Conservation (phyloP, 1,140 invertebrate genomes). For the Apis dorsata region DNA sequence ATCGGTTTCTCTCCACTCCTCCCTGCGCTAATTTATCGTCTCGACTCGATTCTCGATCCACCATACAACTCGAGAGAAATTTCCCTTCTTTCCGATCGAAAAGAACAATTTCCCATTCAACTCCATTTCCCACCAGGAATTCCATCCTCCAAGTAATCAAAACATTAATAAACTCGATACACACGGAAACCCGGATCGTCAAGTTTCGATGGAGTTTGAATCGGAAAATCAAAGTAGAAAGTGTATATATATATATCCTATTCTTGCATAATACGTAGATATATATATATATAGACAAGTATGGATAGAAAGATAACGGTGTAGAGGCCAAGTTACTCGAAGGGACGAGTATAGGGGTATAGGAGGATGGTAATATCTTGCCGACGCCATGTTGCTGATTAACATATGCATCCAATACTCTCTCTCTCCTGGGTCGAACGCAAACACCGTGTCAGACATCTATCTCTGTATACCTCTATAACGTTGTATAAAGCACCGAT, state of each 20-base stretch:
- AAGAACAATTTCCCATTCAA: not conserved
- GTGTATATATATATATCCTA: not conserved
- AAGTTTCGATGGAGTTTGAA: conserved; percentile 25
- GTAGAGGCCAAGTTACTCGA: conserved; percentile 53
- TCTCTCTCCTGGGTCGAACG: conserved; percentile 66
- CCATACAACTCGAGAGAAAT: too few species aligned
- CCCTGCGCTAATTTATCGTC: not conserved
- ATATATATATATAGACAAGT: not conserved
- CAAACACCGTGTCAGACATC: conserved; percentile 73
- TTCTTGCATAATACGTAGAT: not conserved
- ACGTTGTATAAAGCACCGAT: conserved; percentile 73
- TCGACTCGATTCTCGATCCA: not conserved
- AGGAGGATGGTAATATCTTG: conserved; percentile 73
- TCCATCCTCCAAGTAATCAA: conserved; percentile 18
- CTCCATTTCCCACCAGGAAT: not conserved
- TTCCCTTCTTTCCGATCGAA: not conserved
- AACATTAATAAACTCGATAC: conserved; percentile 29
- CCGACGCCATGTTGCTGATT: conserved; percentile 77
- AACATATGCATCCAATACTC: conserved; percentile 76
- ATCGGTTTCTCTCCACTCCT: not conserved
- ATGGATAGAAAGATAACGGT: too few species aligned
- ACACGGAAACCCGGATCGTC: not conserved
- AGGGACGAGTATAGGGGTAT: conserved; percentile 37
- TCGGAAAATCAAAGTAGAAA: conserved; percentile 67
- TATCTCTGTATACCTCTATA: conserved; percentile 60